Conservation (phyloP, 2,113 vertebrate genomes). For the Arvicanthis niloticus region DNA sequence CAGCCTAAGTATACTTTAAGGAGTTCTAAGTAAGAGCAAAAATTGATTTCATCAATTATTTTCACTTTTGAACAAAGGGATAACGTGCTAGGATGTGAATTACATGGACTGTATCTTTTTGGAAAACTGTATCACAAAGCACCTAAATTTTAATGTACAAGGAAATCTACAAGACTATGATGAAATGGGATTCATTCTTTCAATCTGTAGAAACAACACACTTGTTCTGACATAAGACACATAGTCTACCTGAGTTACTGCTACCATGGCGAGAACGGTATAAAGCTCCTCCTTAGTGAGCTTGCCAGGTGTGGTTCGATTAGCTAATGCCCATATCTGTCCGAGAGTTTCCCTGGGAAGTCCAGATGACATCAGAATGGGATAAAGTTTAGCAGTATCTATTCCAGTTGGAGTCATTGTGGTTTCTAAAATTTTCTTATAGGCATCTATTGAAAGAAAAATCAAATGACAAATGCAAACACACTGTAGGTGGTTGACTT, state of each 20-base stretch:
- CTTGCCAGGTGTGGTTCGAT: conserved; percentile 97
- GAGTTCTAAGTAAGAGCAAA: conserved; percentile 52
- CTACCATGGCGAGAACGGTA: conserved; percentile 95
- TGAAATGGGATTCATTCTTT: conserved; percentile 33
- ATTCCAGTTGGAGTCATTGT: conserved; percentile 96
- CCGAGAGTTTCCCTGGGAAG: conserved; percentile 97
- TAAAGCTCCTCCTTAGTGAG: conserved; percentile 99
- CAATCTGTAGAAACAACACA: conserved; percentile 13
- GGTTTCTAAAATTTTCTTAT: conserved; percentile 96
- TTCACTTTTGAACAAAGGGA: conserved; percentile 58
- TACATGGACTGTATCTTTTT: conserved; percentile 14
- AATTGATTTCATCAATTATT: conserved; percentile 18
- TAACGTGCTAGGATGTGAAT: background rate
- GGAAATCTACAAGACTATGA: background rate
- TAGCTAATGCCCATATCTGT: conserved; percentile 98
- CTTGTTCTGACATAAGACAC: conserved; percentile 24
- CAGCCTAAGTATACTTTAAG: background rate
- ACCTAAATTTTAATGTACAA: conserved; percentile 44
- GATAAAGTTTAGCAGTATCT: conserved; percentile 98
- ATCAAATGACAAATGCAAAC: conserved; percentile 69
- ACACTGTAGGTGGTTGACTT: background rate
- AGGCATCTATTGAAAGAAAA: conserved; percentile 90
- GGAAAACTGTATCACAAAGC: conserved; percentile 24
- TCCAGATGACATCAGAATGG: conserved; percentile 97
- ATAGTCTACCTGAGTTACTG: conserved; percentile 93